Base-by-base conservation (phyloP, 2,797 vertebrate species). In the Zenarchopterus dispar region DNA sequence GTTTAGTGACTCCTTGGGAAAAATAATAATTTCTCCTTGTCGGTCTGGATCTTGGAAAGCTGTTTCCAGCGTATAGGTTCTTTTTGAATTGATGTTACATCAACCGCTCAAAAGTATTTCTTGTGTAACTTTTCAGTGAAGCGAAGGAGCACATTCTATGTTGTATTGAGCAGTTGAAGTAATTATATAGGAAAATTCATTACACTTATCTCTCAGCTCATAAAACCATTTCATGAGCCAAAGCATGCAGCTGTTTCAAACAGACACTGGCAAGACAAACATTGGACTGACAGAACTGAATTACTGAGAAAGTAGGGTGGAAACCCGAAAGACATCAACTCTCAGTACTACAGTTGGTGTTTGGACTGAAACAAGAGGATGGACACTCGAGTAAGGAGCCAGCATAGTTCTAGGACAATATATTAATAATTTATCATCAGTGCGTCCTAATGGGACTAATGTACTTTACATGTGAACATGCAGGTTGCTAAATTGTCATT, bases 1-100 rank as follows among this genome's bases (percentile, higher is more conserved):
- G 56, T 67, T 82, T 75, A 85, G 80, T 67, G 69, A 82, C 69
- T 81, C 67, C 76, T 78, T 62, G 39, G 44, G 60, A 87, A 91
- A 87, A 85, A n/a, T n/a, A n/a, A n/a, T 88, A 86, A 93, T 93
- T 89, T 90, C 66, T 79, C 51, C 82, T 92, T 92, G 92, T 93
- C 89, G 80, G 61, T 41, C 46, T 65, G 52, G 54, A 67, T 58
- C 59, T 56, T 64, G 50, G 58, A 33, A 80, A 62, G 54, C 56
- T 19, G 52, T 43, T 23, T 76, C 49, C 58, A 68, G 70, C 66
- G 71, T 70, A 48, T 31, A 24, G 58, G 45, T 9, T 28, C 11
- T 31, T 39, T 42, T 42, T 50, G 23, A 50, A 82, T 78, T 84
- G 79, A 77, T 59, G 51, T 56, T 65, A 53, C 73, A 67, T 81